phyloP scores from a whole-genome alignment of 2,888 invertebrate species.

The Trichogramma dendrolimi region DNA sequence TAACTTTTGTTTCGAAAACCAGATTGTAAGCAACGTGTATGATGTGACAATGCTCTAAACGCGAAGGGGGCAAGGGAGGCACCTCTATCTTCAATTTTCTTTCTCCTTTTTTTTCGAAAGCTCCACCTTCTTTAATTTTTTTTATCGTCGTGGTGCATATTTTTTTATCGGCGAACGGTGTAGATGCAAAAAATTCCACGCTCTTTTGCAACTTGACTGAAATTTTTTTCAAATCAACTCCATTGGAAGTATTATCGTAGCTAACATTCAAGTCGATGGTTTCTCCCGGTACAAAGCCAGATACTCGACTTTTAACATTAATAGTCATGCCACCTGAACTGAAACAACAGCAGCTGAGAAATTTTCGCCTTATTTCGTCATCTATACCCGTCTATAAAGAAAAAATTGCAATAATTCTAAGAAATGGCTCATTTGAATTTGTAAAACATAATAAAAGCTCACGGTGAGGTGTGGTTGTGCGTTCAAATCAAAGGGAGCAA shows the following conservation, averaged over 20 bases:
- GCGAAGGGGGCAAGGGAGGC: constrained; percentile 69
- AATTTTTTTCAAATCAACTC: constrained; percentile 50
- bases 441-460: constrained; percentile 34
- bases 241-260: constrained; percentile 64
- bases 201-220: constrained; percentile 45
- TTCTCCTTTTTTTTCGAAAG: constrained; percentile 58
- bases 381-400: neutral
- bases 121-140: constrained; percentile 59
- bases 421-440: neutral
- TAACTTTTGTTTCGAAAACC: constrained; percentile 53
- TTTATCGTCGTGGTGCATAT: constrained; percentile 56
- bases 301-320: constrained; percentile 62
- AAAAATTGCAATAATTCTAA: neutral
- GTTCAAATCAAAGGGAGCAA: constrained; percentile 75
- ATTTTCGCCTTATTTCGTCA: neutral
- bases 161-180: constrained; percentile 58
- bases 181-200: constrained; percentile 59
- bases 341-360: constrained; percentile 52
- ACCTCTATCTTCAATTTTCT: constrained; percentile 62
- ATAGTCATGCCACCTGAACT: constrained; percentile 63
- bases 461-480: constrained; percentile 61
- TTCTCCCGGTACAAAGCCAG: constrained; percentile 72
- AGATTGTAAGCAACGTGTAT: constrained; percentile 69
- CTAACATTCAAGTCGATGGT: constrained; percentile 63
- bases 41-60: constrained; percentile 66